phyloP scores from a whole-genome alignment of 2,888 invertebrate species.

The Pediacus dermestoides region DNA sequence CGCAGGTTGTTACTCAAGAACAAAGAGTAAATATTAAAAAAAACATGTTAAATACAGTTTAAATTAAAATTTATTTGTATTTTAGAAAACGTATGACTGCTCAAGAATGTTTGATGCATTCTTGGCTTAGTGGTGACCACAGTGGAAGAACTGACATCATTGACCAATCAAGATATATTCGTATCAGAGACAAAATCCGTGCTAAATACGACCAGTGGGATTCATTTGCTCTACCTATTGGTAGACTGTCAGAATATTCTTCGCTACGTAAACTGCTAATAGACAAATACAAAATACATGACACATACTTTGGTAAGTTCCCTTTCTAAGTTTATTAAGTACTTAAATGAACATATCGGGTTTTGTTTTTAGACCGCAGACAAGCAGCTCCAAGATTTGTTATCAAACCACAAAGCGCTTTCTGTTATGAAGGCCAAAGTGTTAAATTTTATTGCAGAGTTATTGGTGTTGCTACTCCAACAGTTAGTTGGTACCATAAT shows the following conservation, averaged over 20 bases:
- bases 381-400: conserved; percentile 99
- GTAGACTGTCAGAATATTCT: conserved; percentile 95
- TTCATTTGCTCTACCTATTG: conserved; percentile 89
- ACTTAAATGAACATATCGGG: not conserved
- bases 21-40: conserved; percentile 71
- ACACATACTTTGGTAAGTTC: conserved; percentile 83
- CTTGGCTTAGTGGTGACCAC: conserved; percentile 91
- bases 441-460: conserved; percentile 97
- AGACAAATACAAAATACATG: conserved; percentile 95
- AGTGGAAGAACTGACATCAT: conserved; percentile 73
- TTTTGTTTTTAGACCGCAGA: conserved; percentile 69
- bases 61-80: conserved; percentile 11
- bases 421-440: conserved; percentile 95
- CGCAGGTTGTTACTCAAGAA: conserved; percentile 84
- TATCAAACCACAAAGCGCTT: conserved; percentile 91
- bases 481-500: conserved; percentile 93
- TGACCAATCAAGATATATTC: conserved; percentile 78
- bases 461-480: conserved; percentile 90
- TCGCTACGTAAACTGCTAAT: conserved; percentile 91
- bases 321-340: conserved; percentile 8
- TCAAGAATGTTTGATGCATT: conserved; percentile 92
- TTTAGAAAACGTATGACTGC: conserved; percentile 93
- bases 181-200: conserved; percentile 83
- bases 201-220: conserved; percentile 77
- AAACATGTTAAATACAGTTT: not conserved